Conservation (phyloP, 2,113 vertebrate species). For the Erpornis zantholeuca region DNA sequence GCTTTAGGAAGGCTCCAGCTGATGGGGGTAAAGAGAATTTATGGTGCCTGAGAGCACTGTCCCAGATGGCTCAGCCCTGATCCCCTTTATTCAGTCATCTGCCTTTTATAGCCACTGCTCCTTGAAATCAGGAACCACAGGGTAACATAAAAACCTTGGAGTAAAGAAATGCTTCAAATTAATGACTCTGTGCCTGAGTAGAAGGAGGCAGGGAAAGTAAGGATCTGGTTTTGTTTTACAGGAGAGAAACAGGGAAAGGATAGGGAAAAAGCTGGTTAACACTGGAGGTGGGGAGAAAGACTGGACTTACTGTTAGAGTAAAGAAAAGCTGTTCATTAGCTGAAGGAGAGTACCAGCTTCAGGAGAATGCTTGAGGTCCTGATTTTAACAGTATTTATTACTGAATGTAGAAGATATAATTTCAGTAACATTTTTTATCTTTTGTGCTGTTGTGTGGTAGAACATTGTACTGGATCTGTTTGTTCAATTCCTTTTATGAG, state of each 20-base stretch:
- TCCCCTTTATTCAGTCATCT: neutral
- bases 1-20: neutral
- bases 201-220: neutral
- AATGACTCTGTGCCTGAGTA: fast-evolving
- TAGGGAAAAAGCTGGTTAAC: neutral
- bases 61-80: neutral
- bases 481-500: neutral
- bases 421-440: neutral
- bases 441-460: neutral
- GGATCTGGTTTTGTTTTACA: neutral
- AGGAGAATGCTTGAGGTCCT: neutral
- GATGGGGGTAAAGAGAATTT: neutral
- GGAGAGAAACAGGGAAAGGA: neutral
- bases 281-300: neutral
- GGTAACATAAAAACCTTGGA: neutral
- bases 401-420: neutral
- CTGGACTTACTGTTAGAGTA: neutral
- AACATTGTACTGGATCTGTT: neutral
- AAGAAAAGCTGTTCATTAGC: neutral
- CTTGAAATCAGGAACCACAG: neutral
- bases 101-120: neutral
- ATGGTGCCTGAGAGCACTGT: neutral
- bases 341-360: neutral
- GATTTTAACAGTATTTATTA: neutral
- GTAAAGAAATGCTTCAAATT: neutral